Evolutionary conservation across 2,888 invertebrate genomes (phyloP).

Genomic region (Dolichopus griseipennis): DNA sequence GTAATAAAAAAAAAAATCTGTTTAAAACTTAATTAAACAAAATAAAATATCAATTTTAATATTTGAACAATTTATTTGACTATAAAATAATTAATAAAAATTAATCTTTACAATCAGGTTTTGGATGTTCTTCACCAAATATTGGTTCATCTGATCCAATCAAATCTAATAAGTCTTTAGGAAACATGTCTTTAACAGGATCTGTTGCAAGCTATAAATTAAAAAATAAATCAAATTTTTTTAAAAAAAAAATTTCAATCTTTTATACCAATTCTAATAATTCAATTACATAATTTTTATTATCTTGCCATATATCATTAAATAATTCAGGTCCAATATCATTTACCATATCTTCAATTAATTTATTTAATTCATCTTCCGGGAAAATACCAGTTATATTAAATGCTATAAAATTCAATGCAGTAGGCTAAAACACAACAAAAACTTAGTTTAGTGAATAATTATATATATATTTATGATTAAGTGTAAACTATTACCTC

Average conservation of each 20-base stretch:
- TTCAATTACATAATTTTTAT: slow-evolving; percentile 24
- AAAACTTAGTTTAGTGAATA: too few relatives aligned
- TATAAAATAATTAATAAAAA: too few relatives aligned
- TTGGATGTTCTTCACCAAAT: neutral
- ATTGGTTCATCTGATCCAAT: neutral
- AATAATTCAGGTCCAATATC: slow-evolving; percentile 35
- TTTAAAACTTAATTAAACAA: too few relatives aligned
- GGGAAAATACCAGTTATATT: slow-evolving; percentile 2
- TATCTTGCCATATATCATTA: slow-evolving; percentile 33
- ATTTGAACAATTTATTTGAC: too few relatives aligned
- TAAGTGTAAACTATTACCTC: neutral
- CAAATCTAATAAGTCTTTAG: neutral
- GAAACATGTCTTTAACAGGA: neutral
- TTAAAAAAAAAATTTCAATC: too few relatives aligned
- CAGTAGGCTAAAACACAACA: neutral
- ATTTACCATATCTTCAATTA: slow-evolving; percentile 34
- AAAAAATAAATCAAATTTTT: neutral
- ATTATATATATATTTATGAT: too few relatives aligned
- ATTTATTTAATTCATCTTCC: slow-evolving; percentile 32
- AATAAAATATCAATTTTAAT: too few relatives aligned
- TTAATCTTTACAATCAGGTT: neutral
- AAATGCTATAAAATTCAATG: neutral
- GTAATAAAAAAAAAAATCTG: too few relatives aligned
- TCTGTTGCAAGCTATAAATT: neutral
- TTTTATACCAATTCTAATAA: neutral